Conservation (phyloP, 2,888 invertebrate species). For the Cantharis lateralis region DNA sequence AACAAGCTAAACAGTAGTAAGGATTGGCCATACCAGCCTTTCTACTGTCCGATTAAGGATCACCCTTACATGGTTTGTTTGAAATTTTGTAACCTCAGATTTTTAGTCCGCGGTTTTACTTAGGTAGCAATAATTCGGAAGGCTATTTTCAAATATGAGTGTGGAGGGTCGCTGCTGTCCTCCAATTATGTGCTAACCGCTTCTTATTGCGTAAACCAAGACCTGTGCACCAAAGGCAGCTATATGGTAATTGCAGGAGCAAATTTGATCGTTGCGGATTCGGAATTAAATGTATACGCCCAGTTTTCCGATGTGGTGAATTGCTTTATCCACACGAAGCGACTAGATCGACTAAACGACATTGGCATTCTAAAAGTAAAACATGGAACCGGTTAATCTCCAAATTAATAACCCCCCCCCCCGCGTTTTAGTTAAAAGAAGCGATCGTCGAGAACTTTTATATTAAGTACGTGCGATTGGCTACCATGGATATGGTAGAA, state of each 20-base stretch:
- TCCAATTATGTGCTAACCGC: background rate
- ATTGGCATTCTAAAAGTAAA: background rate
- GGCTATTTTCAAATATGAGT: background rate
- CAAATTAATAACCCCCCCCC: background rate
- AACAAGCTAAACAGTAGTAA: no score
- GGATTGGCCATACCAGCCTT: no score
- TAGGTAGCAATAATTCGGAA: background rate
- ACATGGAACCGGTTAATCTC: accelerated
- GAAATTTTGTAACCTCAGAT: background rate
- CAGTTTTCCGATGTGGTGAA: background rate
- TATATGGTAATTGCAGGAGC: background rate
- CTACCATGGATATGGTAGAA: background rate
- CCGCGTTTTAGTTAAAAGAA: background rate
- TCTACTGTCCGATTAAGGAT: background rate
- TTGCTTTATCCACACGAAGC: background rate
- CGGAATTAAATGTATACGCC: background rate
- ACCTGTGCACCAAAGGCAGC: background rate
- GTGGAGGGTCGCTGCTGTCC: background rate
- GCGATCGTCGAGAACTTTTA: background rate
- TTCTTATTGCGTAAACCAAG: background rate
- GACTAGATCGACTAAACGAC: background rate
- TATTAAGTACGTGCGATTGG: background rate
- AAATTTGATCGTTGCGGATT: background rate
- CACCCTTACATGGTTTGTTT: background rate
- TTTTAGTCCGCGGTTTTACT: background rate